Base-by-base conservation (phyloP, 2,113 vertebrate species). In the Malurus melanocephalus region DNA sequence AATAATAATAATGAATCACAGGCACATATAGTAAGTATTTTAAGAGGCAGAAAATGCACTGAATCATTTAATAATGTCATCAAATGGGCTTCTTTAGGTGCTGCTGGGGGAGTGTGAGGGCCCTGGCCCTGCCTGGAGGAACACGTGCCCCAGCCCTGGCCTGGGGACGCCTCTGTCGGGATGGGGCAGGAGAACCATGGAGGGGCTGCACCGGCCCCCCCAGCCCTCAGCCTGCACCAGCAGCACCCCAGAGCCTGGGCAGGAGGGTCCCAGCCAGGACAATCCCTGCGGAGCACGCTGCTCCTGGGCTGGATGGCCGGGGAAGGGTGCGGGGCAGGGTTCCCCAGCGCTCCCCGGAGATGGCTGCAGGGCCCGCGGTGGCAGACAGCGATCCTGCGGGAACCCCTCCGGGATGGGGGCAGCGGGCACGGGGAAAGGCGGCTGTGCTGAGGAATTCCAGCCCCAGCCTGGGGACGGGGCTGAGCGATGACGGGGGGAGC, bases 1-100 rank as follows among this genome's bases (percentile, higher is more conserved):
- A 92, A 85, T 94, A 91, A 82, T 92, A 94, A 93, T 94, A 91
- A 94, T 85, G 88, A 93, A 95, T 92, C 85, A 93, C 16, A 2
- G 75, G 64, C 83, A 91, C 5, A 2, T 75, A 49, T 85, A 79
- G 71, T 85, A 91, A 89, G 85, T 56, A 77, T 48, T 94, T 80
- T 84, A 88, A 93, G 57, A 94, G 69, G 80, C 82, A 93, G 88
- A 90, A 94, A 93, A 95, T 84, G 49, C 78, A 67, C 49, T 22
- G 66, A 83, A 89, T 94, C 49, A 74, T 85, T 94, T 80, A 69
- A 79, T 66, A 80, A 79, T 62, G 69, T 51, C 83, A 65, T 55
- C 71, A 65, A 43, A 71, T 6, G 38, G 30, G 45, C 42, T 42
- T 67, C 3, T 1, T n/a, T 46, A 6, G 2, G 16, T 40, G 42